Conservation (phyloP, 2,888 invertebrate species). For the Nasonovia ribisnigri region DNA sequence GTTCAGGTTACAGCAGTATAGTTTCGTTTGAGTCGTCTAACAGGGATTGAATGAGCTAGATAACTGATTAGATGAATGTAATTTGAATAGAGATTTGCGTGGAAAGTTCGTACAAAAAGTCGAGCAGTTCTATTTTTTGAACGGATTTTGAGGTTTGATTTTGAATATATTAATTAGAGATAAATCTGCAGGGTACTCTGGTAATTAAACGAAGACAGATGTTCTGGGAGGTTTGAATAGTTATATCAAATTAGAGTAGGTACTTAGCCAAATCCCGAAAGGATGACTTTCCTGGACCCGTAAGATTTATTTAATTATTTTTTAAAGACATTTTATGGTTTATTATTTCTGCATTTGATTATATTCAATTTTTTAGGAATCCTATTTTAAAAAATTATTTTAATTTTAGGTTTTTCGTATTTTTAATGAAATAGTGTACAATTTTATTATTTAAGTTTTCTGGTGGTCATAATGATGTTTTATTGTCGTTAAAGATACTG, state of each 20-base stretch:
- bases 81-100: background rate
- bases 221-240: background rate
- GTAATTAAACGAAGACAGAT: background rate
- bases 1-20: background rate
- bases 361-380: background rate
- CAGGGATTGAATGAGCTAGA: background rate
- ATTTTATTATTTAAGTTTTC: background rate
- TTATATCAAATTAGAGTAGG: background rate
- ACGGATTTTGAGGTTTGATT: background rate
- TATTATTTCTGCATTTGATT: background rate
- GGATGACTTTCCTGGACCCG: background rate
- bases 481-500: constrained; percentile 13
- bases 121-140: background rate
- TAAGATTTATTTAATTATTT: background rate
- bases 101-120: background rate
- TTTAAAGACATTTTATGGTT: background rate
- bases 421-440: constrained; percentile 14
- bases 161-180: background rate
- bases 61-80: background rate
- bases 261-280: background rate
- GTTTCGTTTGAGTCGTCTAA: background rate
- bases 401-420: background rate
- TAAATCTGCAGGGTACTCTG: background rate
- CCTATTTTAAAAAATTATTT: background rate
- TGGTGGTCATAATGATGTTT: constrained; percentile 3